A percentile compares a stretch with the other conserved stretches of the same genome.
These are phyloP conservation scores for Aphelinus atriplicis DNA, from an alignment of 1,140 invertebrate genomes.

Conservation along the genomic window DNA sequence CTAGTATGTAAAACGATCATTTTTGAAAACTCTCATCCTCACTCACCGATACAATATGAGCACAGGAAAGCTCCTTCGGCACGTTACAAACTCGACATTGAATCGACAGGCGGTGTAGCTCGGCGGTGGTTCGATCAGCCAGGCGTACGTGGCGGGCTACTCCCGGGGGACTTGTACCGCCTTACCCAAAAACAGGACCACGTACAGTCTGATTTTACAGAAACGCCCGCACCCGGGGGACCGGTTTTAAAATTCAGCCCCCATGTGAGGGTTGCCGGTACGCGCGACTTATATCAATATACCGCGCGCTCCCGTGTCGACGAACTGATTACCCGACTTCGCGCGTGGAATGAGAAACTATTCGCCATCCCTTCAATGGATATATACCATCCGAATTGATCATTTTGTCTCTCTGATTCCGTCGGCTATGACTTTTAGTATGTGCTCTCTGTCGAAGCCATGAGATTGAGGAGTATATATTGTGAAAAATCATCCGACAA, in stretches of 20 bases:
- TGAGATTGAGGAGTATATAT: too few relatives aligned
- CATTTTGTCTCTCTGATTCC: too few relatives aligned
- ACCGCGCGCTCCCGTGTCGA: not conserved
- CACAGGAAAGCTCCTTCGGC: not conserved
- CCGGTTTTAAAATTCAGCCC: conserved; percentile 56
- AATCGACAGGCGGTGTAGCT: conserved; percentile 2
- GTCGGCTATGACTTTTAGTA: too few relatives aligned
- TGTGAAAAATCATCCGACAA: too few relatives aligned
- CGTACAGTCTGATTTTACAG: conserved; percentile 48
- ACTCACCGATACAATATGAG: too few relatives aligned
- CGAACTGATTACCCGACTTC: conserved; percentile 18
- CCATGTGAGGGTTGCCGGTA: conserved; percentile 40
- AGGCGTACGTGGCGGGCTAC: not conserved
- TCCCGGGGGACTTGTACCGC: conserved; percentile 50
- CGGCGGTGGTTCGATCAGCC: conserved; percentile 7
- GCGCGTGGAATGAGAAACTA: not conserved
- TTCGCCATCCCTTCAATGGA: not conserved
- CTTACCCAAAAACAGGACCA: conserved; percentile 49
- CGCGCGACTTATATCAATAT: conserved; percentile 49
- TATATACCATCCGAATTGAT: too few relatives aligned
- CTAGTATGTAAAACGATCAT: too few relatives aligned
- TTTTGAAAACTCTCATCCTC: too few relatives aligned
- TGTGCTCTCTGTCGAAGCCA: too few relatives aligned
- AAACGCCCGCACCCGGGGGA: conserved; percentile 48
- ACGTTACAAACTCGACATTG: not conserved